Conservation (phyloP, 2,888 invertebrate species). For the Omphaloscelis lunosa region DNA sequence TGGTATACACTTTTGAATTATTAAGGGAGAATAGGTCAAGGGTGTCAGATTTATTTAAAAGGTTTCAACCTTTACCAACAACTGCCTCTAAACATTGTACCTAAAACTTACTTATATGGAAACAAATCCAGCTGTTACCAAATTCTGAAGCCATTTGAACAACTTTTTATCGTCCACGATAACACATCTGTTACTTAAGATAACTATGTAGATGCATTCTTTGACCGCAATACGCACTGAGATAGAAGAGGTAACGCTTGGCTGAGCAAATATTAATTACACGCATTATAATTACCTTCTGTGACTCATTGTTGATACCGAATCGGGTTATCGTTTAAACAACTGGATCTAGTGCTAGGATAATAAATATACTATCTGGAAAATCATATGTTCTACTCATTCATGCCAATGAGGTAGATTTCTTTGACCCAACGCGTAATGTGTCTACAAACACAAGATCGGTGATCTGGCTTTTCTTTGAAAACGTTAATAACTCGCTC, state of each 20-base stretch:
- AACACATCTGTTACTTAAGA: constrained; percentile 46
- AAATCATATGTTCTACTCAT: background rate
- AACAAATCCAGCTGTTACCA: constrained; percentile 16
- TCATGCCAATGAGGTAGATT: no score
- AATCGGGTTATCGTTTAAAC: constrained; percentile 48
- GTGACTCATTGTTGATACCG: constrained; percentile 66
- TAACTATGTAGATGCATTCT: constrained; percentile 55
- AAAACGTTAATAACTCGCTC: no score
- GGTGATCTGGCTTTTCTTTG: background rate
- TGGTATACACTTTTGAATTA: background rate
- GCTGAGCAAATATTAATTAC: constrained; percentile 74
- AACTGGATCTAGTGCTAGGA: constrained; percentile 17
- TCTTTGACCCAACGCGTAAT: no score
- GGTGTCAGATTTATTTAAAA: constrained; percentile 1
- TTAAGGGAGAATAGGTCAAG: constrained; percentile 23
- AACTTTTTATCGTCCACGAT: constrained; percentile 44
- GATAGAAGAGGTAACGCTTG: constrained; percentile 73
- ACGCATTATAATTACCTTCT: constrained; percentile 65
- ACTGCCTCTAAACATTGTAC: background rate
- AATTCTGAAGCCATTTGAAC: constrained; percentile 17
- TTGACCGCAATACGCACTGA: constrained; percentile 73
- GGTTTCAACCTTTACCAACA: background rate
- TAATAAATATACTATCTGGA: background rate
- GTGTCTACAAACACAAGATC: background rate
- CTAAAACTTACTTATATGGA: background rate